phyloP scores from a whole-genome alignment of 2,797 vertebrate genomes.

The Gastrophryne carolinensis region DNA sequence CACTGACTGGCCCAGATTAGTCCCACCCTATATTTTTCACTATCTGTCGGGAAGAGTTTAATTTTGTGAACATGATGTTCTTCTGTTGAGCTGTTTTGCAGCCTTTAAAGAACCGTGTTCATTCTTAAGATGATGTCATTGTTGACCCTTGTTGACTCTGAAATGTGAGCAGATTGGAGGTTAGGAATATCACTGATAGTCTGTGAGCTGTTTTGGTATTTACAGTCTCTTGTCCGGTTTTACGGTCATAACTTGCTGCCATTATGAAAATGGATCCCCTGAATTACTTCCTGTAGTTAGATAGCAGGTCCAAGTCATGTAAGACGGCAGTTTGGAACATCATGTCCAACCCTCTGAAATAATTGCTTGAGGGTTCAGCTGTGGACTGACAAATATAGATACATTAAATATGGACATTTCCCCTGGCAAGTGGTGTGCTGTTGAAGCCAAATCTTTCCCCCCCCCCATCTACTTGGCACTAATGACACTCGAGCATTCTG shows the following conservation, averaged over 20 bases:
- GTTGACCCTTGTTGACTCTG: background rate
- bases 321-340: conserved; percentile 18
- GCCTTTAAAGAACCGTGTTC: background rate
- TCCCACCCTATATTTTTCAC: background rate
- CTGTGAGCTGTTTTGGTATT: background rate
- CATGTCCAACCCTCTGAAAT: conserved; percentile 48
- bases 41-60: background rate
- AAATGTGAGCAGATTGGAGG: background rate
- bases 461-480: conserved; percentile 17
- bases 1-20: background rate
- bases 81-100: background rate
- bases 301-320: conserved; percentile 7
- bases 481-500: background rate
- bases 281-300: background rate
- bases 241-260: background rate
- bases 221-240: background rate
- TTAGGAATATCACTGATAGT: background rate
- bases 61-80: background rate
- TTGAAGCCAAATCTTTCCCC: conserved; percentile 28
- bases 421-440: conserved; percentile 43
- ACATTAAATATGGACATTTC: conserved; percentile 56
- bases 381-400: conserved; percentile 43
- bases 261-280: background rate
- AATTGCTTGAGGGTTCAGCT: conserved; percentile 50
- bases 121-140: background rate